A percentile compares a stretch with the other conserved stretches of the same genome.
Evolutionary conservation across 2,113 vertebrate species (phyloP).

Genomic region (Megaleporinus macrocephalus): DNA sequence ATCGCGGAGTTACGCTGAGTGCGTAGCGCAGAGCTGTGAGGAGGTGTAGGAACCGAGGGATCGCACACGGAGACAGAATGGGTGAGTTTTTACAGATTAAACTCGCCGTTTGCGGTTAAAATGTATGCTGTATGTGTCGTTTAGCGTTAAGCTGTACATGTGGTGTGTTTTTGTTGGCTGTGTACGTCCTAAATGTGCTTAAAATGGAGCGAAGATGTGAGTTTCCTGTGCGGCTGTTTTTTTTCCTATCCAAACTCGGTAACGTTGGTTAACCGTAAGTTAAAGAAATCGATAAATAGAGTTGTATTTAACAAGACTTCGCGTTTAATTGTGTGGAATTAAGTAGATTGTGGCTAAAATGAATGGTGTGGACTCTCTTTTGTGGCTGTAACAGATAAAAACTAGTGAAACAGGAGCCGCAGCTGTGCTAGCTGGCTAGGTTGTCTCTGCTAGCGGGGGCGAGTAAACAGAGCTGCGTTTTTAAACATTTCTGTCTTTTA

Average conservation of each 20-base stretch:
- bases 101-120: background rate
- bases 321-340: background rate
- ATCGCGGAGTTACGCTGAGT: constrained; percentile 48
- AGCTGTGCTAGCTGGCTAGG: no score
- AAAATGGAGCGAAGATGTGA: constrained; percentile 10
- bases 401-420: no score
- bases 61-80: constrained; percentile 58
- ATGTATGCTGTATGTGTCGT: background rate
- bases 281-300: background rate
- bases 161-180: background rate
- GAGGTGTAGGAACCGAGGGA: constrained; percentile 55
- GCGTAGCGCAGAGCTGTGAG: constrained; percentile 56
- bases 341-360: background rate
- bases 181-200: background rate
- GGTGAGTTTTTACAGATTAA: constrained; percentile 64
- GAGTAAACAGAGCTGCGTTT: no score
- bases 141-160: background rate
- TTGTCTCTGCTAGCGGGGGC: no score
- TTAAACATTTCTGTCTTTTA: no score
- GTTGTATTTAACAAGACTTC: background rate
- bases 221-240: constrained; percentile 54
- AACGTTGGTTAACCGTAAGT: background rate
- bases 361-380: no score
- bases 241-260: background rate
- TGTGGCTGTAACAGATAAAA: no score